These are phyloP conservation scores for Orthonyx spaldingii DNA, from an alignment of 2,113 vertebrate species.

Conservation along the genomic window DNA sequence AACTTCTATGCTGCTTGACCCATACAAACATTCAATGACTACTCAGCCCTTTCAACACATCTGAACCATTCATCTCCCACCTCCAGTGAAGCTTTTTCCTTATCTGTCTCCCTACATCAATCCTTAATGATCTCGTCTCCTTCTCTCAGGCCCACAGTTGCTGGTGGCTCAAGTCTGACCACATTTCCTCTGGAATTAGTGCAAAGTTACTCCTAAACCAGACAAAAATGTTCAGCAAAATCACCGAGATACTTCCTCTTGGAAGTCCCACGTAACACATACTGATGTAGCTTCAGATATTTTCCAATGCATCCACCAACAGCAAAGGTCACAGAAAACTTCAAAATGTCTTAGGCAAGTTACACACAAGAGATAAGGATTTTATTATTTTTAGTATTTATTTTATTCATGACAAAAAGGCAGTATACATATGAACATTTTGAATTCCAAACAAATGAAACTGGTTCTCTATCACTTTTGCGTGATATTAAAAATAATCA, in stretches of 20 bases:
- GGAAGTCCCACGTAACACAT: rapidly evolving
- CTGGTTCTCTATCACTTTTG: not conserved
- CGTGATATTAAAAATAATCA: not conserved
- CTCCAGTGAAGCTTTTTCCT: not conserved
- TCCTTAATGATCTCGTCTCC: not conserved
- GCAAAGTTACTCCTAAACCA: not conserved
- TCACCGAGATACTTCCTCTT: not conserved
- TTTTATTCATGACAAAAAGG: not conserved
- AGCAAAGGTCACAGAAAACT: not conserved
- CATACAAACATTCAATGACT: not conserved
- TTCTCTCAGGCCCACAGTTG: not conserved
- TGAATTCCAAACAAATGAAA: not conserved
- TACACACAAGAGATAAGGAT: not conserved
- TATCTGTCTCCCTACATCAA: not conserved
- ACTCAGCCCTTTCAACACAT: not conserved
- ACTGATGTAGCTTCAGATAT: not conserved
- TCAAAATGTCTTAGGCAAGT: not conserved
- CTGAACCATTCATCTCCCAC: not conserved
- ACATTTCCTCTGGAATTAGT: not conserved
- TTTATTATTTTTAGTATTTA: not conserved
- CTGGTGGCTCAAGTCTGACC: not conserved
- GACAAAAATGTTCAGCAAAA: not conserved
- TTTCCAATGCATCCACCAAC: not conserved
- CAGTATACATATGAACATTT: not conserved
- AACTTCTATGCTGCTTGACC: not conserved